Percentiles rank a stretch among this genome's conserved stretches.
Evolutionary conservation across 2,888 invertebrate species (phyloP).

Genomic region (Eupithecia exiguata): DNA sequence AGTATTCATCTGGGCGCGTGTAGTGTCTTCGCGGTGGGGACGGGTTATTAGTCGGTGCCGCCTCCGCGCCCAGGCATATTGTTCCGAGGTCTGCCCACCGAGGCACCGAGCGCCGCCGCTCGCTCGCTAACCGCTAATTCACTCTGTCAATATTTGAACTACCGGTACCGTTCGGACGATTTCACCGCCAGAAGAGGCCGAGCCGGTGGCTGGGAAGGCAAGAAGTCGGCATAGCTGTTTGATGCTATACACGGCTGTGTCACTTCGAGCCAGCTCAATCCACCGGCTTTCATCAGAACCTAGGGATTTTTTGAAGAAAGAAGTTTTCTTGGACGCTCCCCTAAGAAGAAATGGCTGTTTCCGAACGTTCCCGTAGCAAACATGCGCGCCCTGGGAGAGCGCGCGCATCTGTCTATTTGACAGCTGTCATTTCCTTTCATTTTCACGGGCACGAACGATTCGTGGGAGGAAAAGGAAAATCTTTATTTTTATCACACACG

Average conservation of each 20-base stretch:
- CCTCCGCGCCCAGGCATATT: conserved; percentile 83
- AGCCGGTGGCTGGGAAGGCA: conserved; percentile 88
- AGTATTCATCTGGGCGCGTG: conserved; percentile 83
- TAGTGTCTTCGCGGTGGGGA: conserved; percentile 82
- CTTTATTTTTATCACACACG: conserved; percentile 82
- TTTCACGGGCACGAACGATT: conserved; percentile 56
- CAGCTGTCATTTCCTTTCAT: conserved; percentile 72
- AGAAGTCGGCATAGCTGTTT: conserved; percentile 95
- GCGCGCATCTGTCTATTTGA: conserved; percentile 58
- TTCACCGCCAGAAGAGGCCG: conserved; percentile 59
- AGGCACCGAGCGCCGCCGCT: conserved; percentile 73
- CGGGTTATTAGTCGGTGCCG: conserved; percentile 83
- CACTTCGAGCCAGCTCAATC: conserved; percentile 91
- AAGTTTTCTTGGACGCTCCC: conserved; percentile 69
- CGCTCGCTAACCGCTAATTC: conserved; percentile 74
- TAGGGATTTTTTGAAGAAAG: conserved; percentile 51
- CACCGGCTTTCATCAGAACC: conserved; percentile 77
- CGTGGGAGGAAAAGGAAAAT: conserved; percentile 61
- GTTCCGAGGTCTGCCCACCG: conserved; percentile 80
- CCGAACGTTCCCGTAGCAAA: conserved; percentile 76
- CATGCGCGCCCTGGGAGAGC: conserved; percentile 63
- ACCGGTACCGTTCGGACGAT: conserved; percentile 57
- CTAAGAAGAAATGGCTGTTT: conserved; percentile 58
- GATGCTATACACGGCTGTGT: conserved; percentile 90
- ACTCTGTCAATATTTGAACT: conserved; percentile 77